phyloP scores from a whole-genome alignment of 1,140 invertebrate species.

The Oryctes rhinoceros region DNA sequence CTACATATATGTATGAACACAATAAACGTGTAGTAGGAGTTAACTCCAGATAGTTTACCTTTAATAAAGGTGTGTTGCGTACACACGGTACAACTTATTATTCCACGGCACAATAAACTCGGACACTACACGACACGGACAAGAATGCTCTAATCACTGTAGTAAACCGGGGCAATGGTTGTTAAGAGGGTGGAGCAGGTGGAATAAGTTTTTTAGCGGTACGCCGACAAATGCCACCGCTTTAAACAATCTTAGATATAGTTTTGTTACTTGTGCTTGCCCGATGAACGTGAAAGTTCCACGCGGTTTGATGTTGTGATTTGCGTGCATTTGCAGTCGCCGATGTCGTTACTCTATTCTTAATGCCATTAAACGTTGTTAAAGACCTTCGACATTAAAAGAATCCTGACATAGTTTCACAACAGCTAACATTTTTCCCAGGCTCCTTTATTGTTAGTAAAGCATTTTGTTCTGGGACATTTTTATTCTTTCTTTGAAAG shows the following conservation, averaged over 20 bases:
- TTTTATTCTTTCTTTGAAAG: too few relatives aligned
- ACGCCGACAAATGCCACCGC: not conserved
- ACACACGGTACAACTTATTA: not conserved
- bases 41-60: slow-evolving; percentile 8
- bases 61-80: slow-evolving; percentile 5
- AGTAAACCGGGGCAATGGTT: slow-evolving; percentile 26
- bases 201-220: not conserved
- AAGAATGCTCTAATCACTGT: slow-evolving; percentile 1
- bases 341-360: not conserved
- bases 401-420: slow-evolving; percentile 9
- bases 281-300: slow-evolving; percentile 22
- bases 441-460: not conserved
- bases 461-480: not conserved
- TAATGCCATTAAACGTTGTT: slow-evolving; percentile 11
- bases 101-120: slow-evolving; percentile 29
- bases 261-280: slow-evolving; percentile 12
- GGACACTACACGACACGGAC: not conserved
- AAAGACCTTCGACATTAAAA: slow-evolving; percentile 12
- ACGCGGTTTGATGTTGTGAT: not conserved
- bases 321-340: not conserved
- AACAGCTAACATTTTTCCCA: not conserved
- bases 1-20: not conserved
- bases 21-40: not conserved
- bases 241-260: not conserved
- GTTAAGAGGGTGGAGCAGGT: slow-evolving; percentile 33